Conservation (phyloP, 2,888 invertebrate genomes). For the Loripinus fragilis region DNA sequence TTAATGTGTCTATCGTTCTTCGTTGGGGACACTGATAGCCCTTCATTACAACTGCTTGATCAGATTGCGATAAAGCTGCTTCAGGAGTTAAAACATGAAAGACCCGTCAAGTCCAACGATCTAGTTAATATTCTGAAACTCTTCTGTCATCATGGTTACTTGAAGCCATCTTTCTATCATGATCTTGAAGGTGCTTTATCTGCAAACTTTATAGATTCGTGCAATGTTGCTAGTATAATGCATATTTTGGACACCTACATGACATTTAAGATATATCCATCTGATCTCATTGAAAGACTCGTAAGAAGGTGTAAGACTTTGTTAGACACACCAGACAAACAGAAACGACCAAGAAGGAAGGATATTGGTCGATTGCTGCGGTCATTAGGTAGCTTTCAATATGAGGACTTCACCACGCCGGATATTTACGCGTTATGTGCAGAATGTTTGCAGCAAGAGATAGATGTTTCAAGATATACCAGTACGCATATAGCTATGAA, state of each 20-base stretch:
- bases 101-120: too few relatives aligned
- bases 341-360: not conserved
- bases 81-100: not conserved
- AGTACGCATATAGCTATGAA: not conserved
- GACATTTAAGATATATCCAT: not conserved
- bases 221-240: not conserved
- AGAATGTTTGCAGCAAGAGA: not conserved
- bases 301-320: not conserved
- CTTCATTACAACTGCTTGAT: not conserved
- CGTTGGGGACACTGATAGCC: not conserved
- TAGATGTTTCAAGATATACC: not conserved
- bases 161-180: not conserved
- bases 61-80: not conserved
- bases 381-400: not conserved
- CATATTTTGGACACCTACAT: not conserved
- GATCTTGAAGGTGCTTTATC: not conserved
- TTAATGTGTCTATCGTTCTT: not conserved
- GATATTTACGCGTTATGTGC: not conserved
- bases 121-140: not conserved
- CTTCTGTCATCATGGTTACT: not conserved
- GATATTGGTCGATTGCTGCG: not conserved
- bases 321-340: not conserved
- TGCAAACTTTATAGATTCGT: not conserved
- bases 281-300: not conserved
- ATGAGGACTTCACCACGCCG: not conserved